Conservation (phyloP, 1,140 invertebrate genomes). For the Lithobius niger region DNA sequence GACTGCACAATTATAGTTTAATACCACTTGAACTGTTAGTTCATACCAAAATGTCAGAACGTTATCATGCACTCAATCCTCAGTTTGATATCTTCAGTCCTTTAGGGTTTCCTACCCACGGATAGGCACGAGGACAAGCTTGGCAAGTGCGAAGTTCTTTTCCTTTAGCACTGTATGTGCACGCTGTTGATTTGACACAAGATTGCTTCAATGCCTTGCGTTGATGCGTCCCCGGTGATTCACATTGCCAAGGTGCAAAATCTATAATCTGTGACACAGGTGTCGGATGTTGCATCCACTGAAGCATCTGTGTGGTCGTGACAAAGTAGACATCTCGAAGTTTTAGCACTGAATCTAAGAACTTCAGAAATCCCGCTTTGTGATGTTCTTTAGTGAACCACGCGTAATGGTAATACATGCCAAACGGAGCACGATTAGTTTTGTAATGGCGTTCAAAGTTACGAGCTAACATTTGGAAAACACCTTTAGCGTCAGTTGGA, state of each 20-base stretch:
- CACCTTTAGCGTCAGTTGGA: constrained; percentile 70
- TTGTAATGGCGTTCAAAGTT: constrained; percentile 90
- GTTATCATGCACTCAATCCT: no score
- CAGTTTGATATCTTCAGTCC: no score
- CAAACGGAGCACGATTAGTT: constrained; percentile 82
- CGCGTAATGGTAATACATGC: constrained; percentile 82
- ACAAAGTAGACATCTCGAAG: constrained; percentile 86
- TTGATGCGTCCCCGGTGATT: no score
- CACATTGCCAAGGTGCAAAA: constrained; percentile 77
- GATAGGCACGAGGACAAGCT: constrained; percentile 78
- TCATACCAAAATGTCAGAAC: no score
- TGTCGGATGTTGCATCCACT: constrained; percentile 82
- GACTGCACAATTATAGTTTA: no score
- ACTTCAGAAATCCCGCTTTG: constrained; percentile 82
- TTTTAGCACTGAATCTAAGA: constrained; percentile 72
- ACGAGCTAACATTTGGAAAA: constrained; percentile 89
- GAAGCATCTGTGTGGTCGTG: constrained; percentile 82
- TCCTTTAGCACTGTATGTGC: constrained; percentile 1
- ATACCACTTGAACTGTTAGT: no score
- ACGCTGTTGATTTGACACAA: background rate
- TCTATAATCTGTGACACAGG: constrained; percentile 58
- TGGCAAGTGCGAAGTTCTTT: constrained; percentile 60
- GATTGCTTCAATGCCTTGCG: background rate
- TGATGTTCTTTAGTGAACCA: constrained; percentile 92
- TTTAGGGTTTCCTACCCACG: constrained; percentile 83